Evolutionary conservation across 2,888 invertebrate species (phyloP), one percentile per base, ranked within the genome.

Genomic region (Papilio gigon): DNA sequence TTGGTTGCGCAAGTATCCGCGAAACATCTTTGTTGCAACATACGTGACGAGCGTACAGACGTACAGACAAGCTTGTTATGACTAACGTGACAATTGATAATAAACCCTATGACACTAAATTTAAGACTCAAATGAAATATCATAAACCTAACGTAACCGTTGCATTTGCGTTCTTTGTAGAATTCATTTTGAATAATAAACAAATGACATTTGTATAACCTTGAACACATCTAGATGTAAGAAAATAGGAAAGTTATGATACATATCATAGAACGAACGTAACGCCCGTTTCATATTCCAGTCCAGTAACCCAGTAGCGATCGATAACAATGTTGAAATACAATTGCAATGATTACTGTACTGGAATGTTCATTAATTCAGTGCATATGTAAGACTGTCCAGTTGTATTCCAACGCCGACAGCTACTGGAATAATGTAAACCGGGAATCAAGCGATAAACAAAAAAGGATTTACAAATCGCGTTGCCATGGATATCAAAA

Each of bases 181-280:
- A 78, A 79, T 67, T 81, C 84, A 82, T 84, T 82, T 82, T 80
- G 82, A 84, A 84, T 83, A 83, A 84, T 86, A 84, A 84, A 69
- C 61, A 61, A 86, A 87, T 83, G 83, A 78, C 79, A 80, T 80
- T 81, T 82, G 76, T 85, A 84, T 84, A 85, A 85, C 83, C 85
- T 84, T 79, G 71, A 78, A 82, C 80, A 84, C 84, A 86, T 86
- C 85, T 86, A 86, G 86, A 88, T 87, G 88, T 88, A 86, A 80
- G 80, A 78, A 80, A 40, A 77, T 78, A 80, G 74, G 73, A 75
- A 78, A 76, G 27, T 40, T n/a, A 37, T 37, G 14, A 37, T 14
- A 37, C 0, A 37, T 37, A 14, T 37, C n/a, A 37, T 14, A 37
- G n/a, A 0, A 1, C n/a, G 40, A n/a, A 40, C n/a, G n/a, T n/a